Evolutionary conservation across 2,113 vertebrate genomes (phyloP), one percentile per base, ranked within the genome.

Genomic region (Menura novaehollandiae): DNA sequence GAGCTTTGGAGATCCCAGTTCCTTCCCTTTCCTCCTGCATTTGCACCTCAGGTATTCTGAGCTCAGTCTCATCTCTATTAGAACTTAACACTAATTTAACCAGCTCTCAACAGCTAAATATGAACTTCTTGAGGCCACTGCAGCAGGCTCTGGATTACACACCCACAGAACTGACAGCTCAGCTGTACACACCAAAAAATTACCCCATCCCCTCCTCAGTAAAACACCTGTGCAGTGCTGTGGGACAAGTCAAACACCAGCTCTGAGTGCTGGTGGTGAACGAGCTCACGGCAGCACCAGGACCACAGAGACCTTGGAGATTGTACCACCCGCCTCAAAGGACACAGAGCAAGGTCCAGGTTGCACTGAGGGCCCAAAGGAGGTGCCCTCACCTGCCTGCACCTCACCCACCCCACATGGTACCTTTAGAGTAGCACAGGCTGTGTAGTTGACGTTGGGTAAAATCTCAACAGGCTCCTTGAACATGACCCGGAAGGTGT

Each of bases 401-500:
- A 35, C 15, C 37, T 23, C 22, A 4, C 15, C 69, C 69, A 5
- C 20, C 68, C 69, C 1, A 1, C 20, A 5, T 1, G 27, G 41
- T 94, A 99, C 99, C 99, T 99, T 99, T 6, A 99, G 98, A 8
- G 99, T 99, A 47, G 99, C 99, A 26, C 99, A 99, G 33, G 99
- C 99, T 0, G 99, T 99, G 94, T 99, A 99, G 98, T 99, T 99
- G 81, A 99, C 99, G 0, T 98, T 99, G 96, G 99, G 99, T 37
- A 99, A 94, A 43, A 99, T 99, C 96, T 99, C 99, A 43, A 99
- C 99, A 0, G 99, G 99, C 91, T 99, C 99, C 96, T 99, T 99
- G 95, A 99, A 99, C 99, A 99, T 99, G 89, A 99, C 99, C 7
- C 99, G 98, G 98, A 99, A 99, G 20, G 99, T 99, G 98, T 98